These are phyloP conservation scores for Syngnathus floridae DNA, from an alignment of 2,113 vertebrate genomes.

Conservation along the genomic window DNA sequence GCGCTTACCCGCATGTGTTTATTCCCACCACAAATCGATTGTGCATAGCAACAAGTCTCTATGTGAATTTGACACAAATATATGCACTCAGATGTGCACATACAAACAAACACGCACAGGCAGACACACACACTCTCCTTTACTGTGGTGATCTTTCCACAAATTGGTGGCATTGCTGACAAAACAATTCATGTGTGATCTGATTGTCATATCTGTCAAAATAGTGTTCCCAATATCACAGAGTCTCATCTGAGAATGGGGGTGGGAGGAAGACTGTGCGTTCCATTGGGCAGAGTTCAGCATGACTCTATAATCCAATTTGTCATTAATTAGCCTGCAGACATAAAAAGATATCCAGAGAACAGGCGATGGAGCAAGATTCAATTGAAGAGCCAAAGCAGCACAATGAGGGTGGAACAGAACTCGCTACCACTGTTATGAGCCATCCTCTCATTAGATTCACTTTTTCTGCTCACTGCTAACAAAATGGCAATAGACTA, in stretches of 20 bases:
- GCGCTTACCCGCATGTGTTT: too few relatives aligned
- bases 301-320: conserved; percentile 23
- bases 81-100: background rate
- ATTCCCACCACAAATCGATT: background rate
- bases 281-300: conserved; percentile 15
- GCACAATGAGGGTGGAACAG: background rate
- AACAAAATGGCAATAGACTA: background rate
- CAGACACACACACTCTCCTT: background rate
- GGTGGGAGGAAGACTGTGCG: background rate
- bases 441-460: conserved; percentile 1
- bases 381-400: conserved; percentile 24
- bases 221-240: background rate
- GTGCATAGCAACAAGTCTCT: background rate
- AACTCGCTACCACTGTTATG: conserved; percentile 5
- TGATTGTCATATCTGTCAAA: background rate
- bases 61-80: background rate
- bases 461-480: background rate
- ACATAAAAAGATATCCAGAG: conserved; percentile 6
- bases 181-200: background rate
- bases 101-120: background rate
- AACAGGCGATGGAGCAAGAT: conserved; percentile 15
- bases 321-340: conserved; percentile 30
- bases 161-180: background rate
- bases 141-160: background rate
- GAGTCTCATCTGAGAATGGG: background rate